Evolutionary conservation across 2,113 vertebrate species (phyloP), one percentile per base, ranked within the genome.

Genomic region (Pycnonotus jocosus): DNA sequence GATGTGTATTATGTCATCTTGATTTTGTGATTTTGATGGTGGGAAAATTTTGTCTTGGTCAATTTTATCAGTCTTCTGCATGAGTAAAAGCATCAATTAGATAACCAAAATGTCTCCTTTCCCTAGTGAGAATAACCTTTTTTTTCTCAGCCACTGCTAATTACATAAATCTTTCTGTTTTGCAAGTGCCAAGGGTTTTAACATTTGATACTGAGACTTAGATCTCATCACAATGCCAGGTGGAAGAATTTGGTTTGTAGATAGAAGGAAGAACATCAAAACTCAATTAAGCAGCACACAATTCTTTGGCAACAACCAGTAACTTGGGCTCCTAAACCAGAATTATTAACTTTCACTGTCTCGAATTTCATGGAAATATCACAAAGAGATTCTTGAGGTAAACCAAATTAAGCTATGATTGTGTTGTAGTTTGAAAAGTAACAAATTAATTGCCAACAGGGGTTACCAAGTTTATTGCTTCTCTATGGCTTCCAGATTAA

Each of bases 1-100:
- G 65, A 90, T 90, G 50, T 90, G 51, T 60, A 94, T 97, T 96
- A 96, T 88, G 81, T 97, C 94, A 97, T 97, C 60, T 95, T 89
- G n/a, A 16, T 95, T 97, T 93, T 95, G 58, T 87, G 27, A 44
- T 80, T 80, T 93, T 97, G 89, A 93, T 30, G 61, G 60, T 91
- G 86, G 68, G 95, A 96, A 96, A 97, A 95, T 62, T 80, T 96
- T 96, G 69, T 95, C 91, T 58, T 66, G 58, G 84, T 92, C 83
- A 91, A 81, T 97, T 95, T 93, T 88, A 92, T 95, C 85, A 89
- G 65, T 68, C 25, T 20, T 56, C 57, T 91, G 91, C 73, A 74
- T 54, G 47, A 92, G 45, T 20, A 92, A 94, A 95, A 97, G 72
- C 33, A 93, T 73, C 81, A 94, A 60, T 95, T 96, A 92, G 64